phyloP scores from a whole-genome alignment of 2,113 vertebrate species.

The Ophiodon elongatus region DNA sequence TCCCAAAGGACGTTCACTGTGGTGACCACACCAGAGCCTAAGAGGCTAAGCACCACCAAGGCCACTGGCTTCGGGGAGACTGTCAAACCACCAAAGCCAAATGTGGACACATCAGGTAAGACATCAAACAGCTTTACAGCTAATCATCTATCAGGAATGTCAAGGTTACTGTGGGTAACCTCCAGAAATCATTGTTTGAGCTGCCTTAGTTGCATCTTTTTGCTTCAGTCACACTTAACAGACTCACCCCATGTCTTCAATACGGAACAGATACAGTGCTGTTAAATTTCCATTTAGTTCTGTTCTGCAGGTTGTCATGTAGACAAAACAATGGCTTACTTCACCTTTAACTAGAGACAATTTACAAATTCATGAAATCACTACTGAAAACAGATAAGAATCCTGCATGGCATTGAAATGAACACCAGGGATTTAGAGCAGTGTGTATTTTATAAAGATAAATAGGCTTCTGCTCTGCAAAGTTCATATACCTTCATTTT shows the following conservation, averaged over 20 bases:
- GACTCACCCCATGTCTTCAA: not conserved
- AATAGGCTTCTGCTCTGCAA: not conserved
- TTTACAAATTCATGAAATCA: not conserved
- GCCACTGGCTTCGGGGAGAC: constrained; percentile 77
- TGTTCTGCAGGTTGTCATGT: constrained; percentile 12
- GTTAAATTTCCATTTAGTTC: not conserved
- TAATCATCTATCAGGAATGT: not conserved
- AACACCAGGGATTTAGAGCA: not conserved
- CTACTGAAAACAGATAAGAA: not conserved
- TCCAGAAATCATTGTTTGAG: not conserved
- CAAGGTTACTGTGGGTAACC: not conserved
- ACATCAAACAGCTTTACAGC: not conserved
- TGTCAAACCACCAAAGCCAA: constrained; percentile 84
- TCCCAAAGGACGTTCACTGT: constrained; percentile 80
- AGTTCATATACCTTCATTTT: not conserved
- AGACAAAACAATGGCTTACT: not conserved
- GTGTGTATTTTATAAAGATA: not conserved
- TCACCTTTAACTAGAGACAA: not conserved
- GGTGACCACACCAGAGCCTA: constrained; percentile 80
- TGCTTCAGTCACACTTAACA: not conserved
- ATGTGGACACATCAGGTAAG: constrained; percentile 85
- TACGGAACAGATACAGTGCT: not conserved
- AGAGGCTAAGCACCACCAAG: constrained; percentile 81
- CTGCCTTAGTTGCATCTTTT: not conserved
- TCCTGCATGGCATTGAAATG: not conserved